Conservation (phyloP, 2,888 invertebrate species). For the Entomobrya proxima region DNA sequence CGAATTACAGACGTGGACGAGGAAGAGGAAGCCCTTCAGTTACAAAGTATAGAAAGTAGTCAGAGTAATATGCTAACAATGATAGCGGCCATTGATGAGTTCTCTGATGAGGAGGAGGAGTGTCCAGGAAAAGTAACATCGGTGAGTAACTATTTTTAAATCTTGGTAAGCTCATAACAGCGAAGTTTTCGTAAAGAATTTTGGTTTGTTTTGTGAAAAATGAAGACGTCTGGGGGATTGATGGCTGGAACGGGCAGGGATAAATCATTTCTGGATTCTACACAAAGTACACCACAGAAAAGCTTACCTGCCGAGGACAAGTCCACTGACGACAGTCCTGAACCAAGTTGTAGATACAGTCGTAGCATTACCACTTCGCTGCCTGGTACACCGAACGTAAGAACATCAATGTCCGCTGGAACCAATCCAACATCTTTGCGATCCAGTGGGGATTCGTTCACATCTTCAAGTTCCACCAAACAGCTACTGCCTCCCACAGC, state of each 20-base stretch:
- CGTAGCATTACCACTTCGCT: constrained; percentile 70
- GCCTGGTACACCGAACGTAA: constrained; percentile 72
- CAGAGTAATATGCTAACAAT: constrained; percentile 70
- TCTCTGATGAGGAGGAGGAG: constrained; percentile 75
- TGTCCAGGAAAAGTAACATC: constrained; percentile 28
- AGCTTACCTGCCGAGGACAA: constrained; percentile 52
- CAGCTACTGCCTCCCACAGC: constrained; percentile 81
- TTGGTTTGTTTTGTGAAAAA: constrained; percentile 30
- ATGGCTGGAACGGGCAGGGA: constrained; percentile 62
- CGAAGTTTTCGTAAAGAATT: constrained; percentile 63
- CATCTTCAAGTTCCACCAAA: constrained; percentile 87
- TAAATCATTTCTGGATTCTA: constrained; percentile 69
- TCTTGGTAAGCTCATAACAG: neutral
- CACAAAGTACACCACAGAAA: constrained; percentile 74
- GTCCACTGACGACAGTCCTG: constrained; percentile 64
- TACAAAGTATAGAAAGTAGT: constrained; percentile 71
- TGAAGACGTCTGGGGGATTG: constrained; percentile 57
- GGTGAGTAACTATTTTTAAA: constrained; percentile 39
- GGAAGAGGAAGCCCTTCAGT: constrained; percentile 68
- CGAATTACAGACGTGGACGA: constrained; percentile 56
- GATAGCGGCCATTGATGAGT: constrained; percentile 75
- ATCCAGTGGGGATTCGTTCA: constrained; percentile 89
- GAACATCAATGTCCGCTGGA: constrained; percentile 70
- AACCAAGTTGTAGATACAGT: constrained; percentile 60
- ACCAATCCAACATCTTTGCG: constrained; percentile 77